Percentiles rank a stretch among this genome's conserved stretches.
These are phyloP conservation scores for Mechanitis messenoides DNA, from an alignment of 2,888 invertebrate genomes.

Conservation along the genomic window DNA sequence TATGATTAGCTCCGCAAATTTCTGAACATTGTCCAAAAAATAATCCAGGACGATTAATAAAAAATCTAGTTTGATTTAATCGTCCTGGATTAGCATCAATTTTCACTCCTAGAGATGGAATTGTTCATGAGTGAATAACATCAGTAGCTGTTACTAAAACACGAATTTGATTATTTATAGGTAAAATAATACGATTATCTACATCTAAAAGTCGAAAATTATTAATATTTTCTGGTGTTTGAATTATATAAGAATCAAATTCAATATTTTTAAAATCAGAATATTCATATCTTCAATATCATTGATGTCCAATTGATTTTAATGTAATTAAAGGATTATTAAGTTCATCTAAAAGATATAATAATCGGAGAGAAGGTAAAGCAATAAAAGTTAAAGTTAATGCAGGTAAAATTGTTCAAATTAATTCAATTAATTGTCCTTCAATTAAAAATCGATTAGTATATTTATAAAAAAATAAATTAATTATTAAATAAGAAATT, in stretches of 20 bases:
- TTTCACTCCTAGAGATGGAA: constrained; percentile 79
- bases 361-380: constrained; percentile 76
- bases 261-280: constrained; percentile 54
- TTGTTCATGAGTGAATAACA: constrained; percentile 81
- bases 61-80: constrained; percentile 79
- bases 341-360: constrained; percentile 79
- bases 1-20: constrained; percentile 88
- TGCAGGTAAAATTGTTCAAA: constrained; percentile 79
- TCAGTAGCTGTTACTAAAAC: constrained; percentile 78
- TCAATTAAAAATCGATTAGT: constrained; percentile 76
- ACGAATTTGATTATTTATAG: constrained; percentile 79
- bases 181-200: constrained; percentile 78
- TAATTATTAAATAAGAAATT: constrained; percentile 76
- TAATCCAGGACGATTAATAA: constrained; percentile 78
- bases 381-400: constrained; percentile 79
- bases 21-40: constrained; percentile 87
- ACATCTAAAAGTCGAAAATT: constrained; percentile 29
- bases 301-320: constrained; percentile 81
- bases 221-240: constrained; percentile 14
- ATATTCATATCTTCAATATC: constrained; percentile 82
- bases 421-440: constrained; percentile 76
- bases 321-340: constrained; percentile 68
- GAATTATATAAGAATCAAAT: constrained; percentile 34
- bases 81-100: constrained; percentile 81
- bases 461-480: constrained; percentile 75